Evolutionary conservation across 1,140 invertebrate species (phyloP).

Genomic region (Dinothrombium tinctorium): DNA sequence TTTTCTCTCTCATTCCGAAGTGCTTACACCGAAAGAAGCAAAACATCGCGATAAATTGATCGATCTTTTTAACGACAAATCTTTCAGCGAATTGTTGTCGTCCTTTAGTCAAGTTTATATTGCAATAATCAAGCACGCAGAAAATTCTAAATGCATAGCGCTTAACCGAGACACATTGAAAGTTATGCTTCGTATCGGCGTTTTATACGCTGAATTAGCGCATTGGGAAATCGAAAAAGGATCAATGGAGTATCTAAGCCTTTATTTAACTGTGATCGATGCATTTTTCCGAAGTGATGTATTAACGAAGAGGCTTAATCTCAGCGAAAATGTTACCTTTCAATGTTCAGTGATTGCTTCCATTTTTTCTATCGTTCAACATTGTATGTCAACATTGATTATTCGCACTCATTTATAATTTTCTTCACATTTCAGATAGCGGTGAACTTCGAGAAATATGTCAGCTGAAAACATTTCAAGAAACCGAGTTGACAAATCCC

Average conservation of each 20-base stretch:
- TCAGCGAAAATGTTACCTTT: background rate
- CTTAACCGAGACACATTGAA: constrained; percentile 26
- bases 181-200: constrained; percentile 32
- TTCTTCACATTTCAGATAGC: background rate
- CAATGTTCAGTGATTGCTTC: constrained; percentile 1
- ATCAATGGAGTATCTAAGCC: background rate
- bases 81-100: constrained; percentile 23
- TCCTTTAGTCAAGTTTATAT: constrained; percentile 19
- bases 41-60: constrained; percentile 28
- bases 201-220: constrained; percentile 32
- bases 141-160: constrained; percentile 7
- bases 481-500: background rate
- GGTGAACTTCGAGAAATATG: background rate
- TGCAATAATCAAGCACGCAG: background rate
- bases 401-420: background rate
- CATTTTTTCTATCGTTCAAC: constrained; percentile 3
- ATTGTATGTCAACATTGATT: background rate
- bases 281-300: background rate
- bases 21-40: constrained; percentile 17
- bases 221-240: background rate
- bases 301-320: background rate
- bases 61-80: constrained; percentile 28
- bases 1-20: constrained; percentile 9
- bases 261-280: background rate
- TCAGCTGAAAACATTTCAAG: background rate